Evolutionary conservation across 1,140 invertebrate genomes (phyloP).

Genomic region (Rhagoletis pomonella): DNA sequence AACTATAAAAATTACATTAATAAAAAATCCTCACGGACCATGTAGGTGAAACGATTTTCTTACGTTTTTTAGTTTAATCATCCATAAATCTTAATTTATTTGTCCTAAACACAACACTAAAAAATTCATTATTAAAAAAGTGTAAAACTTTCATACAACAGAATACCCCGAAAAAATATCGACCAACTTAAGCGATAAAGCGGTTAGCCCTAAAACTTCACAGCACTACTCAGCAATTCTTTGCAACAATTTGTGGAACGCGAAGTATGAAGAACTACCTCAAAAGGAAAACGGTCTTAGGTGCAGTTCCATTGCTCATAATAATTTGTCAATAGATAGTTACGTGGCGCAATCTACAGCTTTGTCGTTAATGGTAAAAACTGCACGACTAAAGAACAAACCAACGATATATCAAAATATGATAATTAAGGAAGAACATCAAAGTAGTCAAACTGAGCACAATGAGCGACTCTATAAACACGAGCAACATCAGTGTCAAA

Average conservation of each 20-base stretch:
- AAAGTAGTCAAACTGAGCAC: conserved; percentile 61
- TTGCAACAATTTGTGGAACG: conserved; percentile 11
- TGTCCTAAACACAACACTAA: conserved; percentile 55
- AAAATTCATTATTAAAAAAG: conserved; percentile 5
- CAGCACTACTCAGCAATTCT: not conserved
- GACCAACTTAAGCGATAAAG: not conserved
- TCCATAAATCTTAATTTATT: too few species aligned
- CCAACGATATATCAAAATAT: conserved; percentile 52
- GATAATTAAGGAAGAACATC: conserved; percentile 58
- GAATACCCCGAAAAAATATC: conserved; percentile 2
- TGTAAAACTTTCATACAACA: conserved; percentile 47
- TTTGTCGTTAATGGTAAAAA: conserved; percentile 71
- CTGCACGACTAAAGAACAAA: conserved; percentile 64
- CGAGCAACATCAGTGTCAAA: conserved; percentile 60
- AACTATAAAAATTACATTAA: too few species aligned
- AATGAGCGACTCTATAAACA: conserved; percentile 59
- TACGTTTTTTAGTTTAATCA: too few species aligned
- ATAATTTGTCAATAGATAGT: conserved; percentile 65
- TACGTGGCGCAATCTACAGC: conserved; percentile 69
- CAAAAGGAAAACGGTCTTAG: not conserved
- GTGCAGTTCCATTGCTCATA: conserved; percentile 28
- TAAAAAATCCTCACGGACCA: too few species aligned
- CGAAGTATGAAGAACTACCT: not conserved
- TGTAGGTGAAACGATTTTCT: too few species aligned
- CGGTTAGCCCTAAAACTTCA: not conserved